Conservation (phyloP, 2,797 vertebrate genomes). For the Falco berigora region DNA sequence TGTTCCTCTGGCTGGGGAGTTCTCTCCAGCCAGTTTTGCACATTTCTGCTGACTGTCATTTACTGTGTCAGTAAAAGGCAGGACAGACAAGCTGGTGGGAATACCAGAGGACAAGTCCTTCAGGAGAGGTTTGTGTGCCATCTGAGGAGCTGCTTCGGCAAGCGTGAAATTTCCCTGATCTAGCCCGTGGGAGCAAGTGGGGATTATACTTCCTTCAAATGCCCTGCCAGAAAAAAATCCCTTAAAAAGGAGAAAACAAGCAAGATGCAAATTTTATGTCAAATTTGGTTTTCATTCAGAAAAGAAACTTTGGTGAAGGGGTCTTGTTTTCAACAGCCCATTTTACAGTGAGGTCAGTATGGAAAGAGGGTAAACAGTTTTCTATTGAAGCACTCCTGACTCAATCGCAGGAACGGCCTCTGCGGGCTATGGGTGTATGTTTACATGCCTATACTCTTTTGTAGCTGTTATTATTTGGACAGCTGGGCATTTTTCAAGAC, state of each 20-base stretch:
- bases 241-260: background rate
- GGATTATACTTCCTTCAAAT: background rate
- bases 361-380: background rate
- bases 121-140: accelerated
- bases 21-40: accelerated
- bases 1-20: accelerated
- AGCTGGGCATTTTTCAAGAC: background rate
- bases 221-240: background rate
- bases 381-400: background rate
- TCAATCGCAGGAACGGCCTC: background rate
- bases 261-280: background rate
- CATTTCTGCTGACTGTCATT: background rate
- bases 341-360: background rate
- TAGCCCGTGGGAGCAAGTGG: background rate
- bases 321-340: background rate
- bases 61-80: accelerated
- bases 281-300: background rate
- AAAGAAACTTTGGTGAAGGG: background rate
- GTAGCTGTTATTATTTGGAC: background rate
- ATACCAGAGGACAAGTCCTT: accelerated
- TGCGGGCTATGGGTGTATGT: accelerated
- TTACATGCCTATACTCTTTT: background rate
- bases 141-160: background rate
- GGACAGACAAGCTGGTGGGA: background rate
- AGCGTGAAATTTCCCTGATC: accelerated